A percentile compares a stretch with the other conserved stretches of the same genome.
Conservation (phyloP, 2,797 vertebrate genomes). For the Acanthiza pusilla region DNA sequence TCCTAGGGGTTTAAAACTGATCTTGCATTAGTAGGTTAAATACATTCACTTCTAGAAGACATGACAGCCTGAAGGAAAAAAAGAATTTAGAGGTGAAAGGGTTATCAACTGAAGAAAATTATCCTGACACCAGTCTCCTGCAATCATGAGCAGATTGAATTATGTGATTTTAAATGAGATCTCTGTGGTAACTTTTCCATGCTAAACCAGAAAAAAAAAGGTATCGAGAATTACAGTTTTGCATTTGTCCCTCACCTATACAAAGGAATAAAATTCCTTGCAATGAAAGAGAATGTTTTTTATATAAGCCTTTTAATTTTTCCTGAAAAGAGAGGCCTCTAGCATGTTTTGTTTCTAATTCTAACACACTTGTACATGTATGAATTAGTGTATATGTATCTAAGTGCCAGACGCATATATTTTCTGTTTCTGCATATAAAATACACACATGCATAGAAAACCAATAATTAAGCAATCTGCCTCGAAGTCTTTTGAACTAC, state of each 20-base stretch:
- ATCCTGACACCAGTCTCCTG: constrained; percentile 61
- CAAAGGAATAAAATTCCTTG: neutral
- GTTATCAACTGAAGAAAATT: constrained; percentile 72
- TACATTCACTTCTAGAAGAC: constrained; percentile 23
- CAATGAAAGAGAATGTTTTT: constrained; percentile 10
- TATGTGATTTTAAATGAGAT: constrained; percentile 65
- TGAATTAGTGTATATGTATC: neutral
- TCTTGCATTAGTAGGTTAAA: constrained; percentile 63
- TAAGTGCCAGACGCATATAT: neutral
- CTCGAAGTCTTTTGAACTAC: constrained; percentile 21
- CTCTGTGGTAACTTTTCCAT: constrained; percentile 34
- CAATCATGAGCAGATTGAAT: constrained; percentile 56
- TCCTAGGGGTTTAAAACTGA: constrained; percentile 18
- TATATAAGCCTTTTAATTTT: neutral
- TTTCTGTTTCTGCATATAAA: neutral
- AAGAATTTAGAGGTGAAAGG: constrained; percentile 67
- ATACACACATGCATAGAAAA: neutral
- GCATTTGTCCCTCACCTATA: neutral
- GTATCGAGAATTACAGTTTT: neutral
- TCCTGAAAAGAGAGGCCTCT: neutral
- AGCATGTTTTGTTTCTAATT: neutral
- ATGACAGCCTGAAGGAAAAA: constrained; percentile 56
- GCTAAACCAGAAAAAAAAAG: neutral
- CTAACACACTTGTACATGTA: neutral
- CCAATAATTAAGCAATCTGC: constrained; percentile 14